These are phyloP conservation scores for Merluccius polli DNA, from an alignment of 2,797 vertebrate genomes.

Conservation along the genomic window DNA sequence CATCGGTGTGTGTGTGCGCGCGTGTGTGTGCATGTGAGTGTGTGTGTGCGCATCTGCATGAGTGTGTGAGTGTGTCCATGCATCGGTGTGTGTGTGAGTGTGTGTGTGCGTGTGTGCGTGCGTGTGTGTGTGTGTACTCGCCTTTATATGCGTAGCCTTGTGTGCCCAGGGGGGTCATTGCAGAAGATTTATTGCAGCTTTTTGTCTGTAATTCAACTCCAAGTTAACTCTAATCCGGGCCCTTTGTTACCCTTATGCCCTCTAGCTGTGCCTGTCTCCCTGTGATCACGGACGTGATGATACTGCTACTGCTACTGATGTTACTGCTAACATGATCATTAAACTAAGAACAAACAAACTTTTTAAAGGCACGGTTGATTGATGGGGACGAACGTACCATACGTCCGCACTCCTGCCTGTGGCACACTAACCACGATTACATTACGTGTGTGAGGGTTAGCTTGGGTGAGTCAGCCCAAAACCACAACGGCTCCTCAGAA, in stretches of 20 bases:
- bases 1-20: no score
- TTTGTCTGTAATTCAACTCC: slow-evolving; percentile 7
- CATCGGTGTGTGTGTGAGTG: background rate
- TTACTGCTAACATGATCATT: background rate
- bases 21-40: background rate
- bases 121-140: background rate
- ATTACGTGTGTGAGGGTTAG: slow-evolving; percentile 8
- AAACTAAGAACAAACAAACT: slow-evolving; percentile 7
- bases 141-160: background rate
- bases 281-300: background rate
- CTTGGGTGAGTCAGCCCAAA: slow-evolving; percentile 29
- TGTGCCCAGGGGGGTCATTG: slow-evolving; percentile 17
- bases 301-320: background rate
- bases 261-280: background rate
- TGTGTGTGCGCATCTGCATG: slow-evolving; percentile 3
- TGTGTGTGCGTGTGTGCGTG: background rate
- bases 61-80: background rate
- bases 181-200: slow-evolving; percentile 21
- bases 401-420: no score
- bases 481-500: slow-evolving; percentile 32
- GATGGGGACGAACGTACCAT: no score
- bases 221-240: slow-evolving; percentile 20
- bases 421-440: no score
- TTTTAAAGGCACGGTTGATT: slow-evolving; percentile 1
- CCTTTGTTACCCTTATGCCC: slow-evolving; percentile 24